Percentiles rank a stretch among this genome's conserved stretches.
These are phyloP conservation scores for Eutrigla gurnardus DNA, from an alignment of 2,797 vertebrate species.

Conservation along the genomic window DNA sequence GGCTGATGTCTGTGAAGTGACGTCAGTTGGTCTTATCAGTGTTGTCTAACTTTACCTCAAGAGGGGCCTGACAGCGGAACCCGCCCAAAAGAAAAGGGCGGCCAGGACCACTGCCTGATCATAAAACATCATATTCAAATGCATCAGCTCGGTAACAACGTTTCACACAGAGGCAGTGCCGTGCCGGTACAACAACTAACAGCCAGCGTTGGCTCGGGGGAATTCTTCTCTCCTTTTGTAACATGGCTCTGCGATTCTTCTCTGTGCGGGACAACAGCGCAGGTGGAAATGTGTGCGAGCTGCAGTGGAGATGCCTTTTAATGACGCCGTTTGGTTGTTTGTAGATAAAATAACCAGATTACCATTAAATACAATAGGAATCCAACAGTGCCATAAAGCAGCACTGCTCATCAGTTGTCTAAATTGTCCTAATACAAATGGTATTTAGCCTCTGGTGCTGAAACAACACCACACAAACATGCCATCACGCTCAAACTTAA, in stretches of 20 bases:
- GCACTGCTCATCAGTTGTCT: neutral
- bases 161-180: neutral
- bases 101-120: slow-evolving; percentile 25
- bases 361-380: neutral
- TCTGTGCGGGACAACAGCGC: neutral
- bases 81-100: slow-evolving; percentile 16
- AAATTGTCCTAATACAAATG: neutral
- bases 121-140: slow-evolving; percentile 14
- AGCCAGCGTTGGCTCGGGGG: neutral
- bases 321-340: neutral
- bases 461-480: neutral
- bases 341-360: neutral
- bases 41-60: slow-evolving; percentile 65
- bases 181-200: neutral
- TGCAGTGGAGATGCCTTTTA: neutral
- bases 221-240: slow-evolving; percentile 6
- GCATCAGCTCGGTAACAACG: neutral
- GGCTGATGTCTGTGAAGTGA: slow-evolving; percentile 65
- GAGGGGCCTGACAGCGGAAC: slow-evolving; percentile 45
- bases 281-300: neutral
- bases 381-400: neutral
- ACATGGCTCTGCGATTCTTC: neutral
- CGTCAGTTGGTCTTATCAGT: slow-evolving; percentile 74
- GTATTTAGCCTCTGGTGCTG: neutral
- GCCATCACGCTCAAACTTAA: neutral